phyloP scores from a whole-genome alignment of 2,113 vertebrate genomes.

The Hypanus sabinus region DNA sequence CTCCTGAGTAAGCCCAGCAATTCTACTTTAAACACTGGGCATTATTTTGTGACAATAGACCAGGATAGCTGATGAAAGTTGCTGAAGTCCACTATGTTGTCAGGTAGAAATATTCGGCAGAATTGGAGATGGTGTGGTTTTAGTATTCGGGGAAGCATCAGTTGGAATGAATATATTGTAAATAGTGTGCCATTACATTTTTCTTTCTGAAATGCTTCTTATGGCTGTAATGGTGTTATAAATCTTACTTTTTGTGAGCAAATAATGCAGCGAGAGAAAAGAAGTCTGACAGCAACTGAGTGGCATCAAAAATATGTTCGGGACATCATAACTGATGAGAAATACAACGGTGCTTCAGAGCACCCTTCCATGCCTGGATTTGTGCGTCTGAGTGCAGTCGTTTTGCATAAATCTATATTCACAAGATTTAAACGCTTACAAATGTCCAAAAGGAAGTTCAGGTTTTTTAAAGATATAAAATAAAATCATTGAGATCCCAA shows the following conservation, averaged over 20 bases:
- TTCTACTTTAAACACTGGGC: too few relatives aligned
- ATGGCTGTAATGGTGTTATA: not conserved
- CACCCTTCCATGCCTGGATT: not conserved
- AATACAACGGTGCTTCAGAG: not conserved
- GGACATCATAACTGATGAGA: not conserved
- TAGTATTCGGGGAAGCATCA: not conserved
- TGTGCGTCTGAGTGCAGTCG: not conserved
- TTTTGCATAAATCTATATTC: not conserved
- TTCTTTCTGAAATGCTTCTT: not conserved
- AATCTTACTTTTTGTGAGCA: not conserved
- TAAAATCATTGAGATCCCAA: not conserved
- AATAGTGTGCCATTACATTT: not conserved
- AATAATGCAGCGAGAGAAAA: not conserved
- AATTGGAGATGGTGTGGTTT: not conserved
- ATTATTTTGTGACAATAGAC: not conserved
- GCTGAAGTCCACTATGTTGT: not conserved
- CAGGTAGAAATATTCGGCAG: too few relatives aligned
- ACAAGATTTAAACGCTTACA: not conserved
- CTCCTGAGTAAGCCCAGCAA: too few relatives aligned
- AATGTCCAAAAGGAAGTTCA: not conserved
- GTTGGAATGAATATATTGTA: too few relatives aligned
- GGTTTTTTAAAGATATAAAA: not conserved
- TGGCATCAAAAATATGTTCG: not conserved
- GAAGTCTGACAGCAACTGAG: not conserved
- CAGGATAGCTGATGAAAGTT: not conserved